phyloP scores from a whole-genome alignment of 1,140 invertebrate genomes.

The Leguminivora glycinivorella region DNA sequence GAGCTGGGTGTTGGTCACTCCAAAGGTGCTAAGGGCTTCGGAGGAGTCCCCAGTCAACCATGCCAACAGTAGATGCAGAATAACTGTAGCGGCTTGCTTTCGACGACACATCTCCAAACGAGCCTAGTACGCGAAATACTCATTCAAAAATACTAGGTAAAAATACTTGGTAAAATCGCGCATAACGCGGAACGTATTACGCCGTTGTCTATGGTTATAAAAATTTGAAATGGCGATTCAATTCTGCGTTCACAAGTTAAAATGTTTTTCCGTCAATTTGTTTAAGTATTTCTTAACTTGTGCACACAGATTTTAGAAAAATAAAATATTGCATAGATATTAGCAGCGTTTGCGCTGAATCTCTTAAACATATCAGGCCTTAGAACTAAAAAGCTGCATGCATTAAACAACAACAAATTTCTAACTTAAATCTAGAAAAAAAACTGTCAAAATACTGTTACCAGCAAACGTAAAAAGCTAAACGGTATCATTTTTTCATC shows the following conservation, averaged over 20 bases:
- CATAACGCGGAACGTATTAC: conserved; percentile 17
- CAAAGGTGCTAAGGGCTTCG: conserved; percentile 84
- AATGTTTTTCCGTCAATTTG: neutral
- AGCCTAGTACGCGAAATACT: conserved; percentile 22
- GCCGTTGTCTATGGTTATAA: conserved; percentile 29
- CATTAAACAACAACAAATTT: neutral
- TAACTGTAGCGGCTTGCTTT: conserved; percentile 46
- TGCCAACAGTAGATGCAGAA: conserved; percentile 69
- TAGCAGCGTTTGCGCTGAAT: neutral
- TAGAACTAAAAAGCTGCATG: conserved; percentile 3
- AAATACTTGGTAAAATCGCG: conserved; percentile 6
- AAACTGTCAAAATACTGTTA: no score
- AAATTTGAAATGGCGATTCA: conserved; percentile 26
- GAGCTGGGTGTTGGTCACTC: conserved; percentile 80
- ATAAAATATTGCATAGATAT: neutral
- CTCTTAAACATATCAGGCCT: neutral
- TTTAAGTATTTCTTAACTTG: conserved; percentile 1
- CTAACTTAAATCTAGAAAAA: neutral
- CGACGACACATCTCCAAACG: conserved; percentile 45
- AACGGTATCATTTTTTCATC: no score
- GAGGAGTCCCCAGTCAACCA: conserved; percentile 65
- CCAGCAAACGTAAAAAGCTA: no score
- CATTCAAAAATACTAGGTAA: conserved; percentile 10
- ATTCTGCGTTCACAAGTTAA: conserved; percentile 16
- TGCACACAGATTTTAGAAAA: neutral